Base-by-base conservation (phyloP, 2,888 invertebrate genomes). In the Dryomyza anilis region DNA sequence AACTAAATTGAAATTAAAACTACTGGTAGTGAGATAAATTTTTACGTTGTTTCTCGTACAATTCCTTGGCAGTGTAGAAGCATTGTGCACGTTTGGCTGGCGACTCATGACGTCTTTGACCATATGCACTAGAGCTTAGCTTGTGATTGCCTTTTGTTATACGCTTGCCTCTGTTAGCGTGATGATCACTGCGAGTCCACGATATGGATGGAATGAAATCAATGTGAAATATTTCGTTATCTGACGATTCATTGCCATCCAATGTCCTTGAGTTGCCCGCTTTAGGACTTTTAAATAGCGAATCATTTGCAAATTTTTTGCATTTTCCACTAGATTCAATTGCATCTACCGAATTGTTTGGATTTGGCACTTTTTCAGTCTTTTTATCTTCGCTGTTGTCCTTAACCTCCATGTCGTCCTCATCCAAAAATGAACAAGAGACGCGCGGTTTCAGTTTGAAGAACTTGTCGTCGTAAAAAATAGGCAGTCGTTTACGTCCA, bases 381-480 rank as follows among this genome's bases (percentile, higher is more conserved):
- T n/a, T n/a, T n/a, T n/a, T n/a, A n/a, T n/a, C n/a, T n/a, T n/a
- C n/a, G n/a, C n/a, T n/a, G n/a, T n/a, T n/a, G 12, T 21, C 12
- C 16, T n/a, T 16, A 21, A 4, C 12, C 14, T 14, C n/a, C 27
- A 16, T 30, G 39, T 57, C 29, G 14, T 50, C 39, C 10, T 19
- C 29, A 14, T 52, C 33, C 10, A 25, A 23, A 30, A n/a, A n/a
- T n/a, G n/a, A n/a, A n/a, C n/a, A n/a, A n/a, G n/a, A n/a, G 3
- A 55, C 33, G 52, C 67, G 70, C 8, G 69, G 65, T 63, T 69
- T 67, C 1, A 79, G 71, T 50, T 67, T 71, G 61, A 79, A 80
- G 25, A 69, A 78, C 5, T 68, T 66, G 0, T 78, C 74, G 62
- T 76, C 72, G 62, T 75, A 67, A 14, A 80, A 72, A 3, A 78